Evolutionary conservation across 2,888 invertebrate genomes (phyloP).

Genomic region (Podabrus alpinus): DNA sequence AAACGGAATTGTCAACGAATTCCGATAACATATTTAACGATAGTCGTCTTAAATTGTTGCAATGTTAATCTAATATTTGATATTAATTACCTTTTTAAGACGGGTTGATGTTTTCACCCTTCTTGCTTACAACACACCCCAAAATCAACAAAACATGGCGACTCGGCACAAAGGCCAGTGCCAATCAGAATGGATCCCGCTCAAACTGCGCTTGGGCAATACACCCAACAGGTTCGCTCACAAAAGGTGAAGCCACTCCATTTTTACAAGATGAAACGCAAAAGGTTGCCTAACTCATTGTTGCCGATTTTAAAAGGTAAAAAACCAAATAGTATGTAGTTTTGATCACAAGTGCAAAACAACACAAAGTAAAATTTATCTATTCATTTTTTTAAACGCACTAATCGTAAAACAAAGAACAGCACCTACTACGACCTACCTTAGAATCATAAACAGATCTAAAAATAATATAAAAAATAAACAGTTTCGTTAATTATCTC

Average conservation of each 20-base stretch:
- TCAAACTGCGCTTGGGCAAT: slow-evolving; percentile 39
- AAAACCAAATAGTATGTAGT: background rate
- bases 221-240: background rate
- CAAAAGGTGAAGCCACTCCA: background rate
- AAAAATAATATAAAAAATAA: too few relatives aligned
- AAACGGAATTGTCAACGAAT: background rate
- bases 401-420: too few relatives aligned
- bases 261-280: background rate
- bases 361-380: background rate
- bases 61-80: slow-evolving; percentile 18
- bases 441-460: too few relatives aligned
- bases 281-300: background rate
- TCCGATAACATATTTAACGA: background rate
- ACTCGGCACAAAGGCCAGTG: slow-evolving; percentile 54
- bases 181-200: slow-evolving; percentile 50
- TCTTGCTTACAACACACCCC: slow-evolving; percentile 60
- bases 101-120: slow-evolving; percentile 51
- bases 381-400: background rate
- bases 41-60: background rate
- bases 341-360: background rate
- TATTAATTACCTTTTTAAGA: slow-evolving; percentile 45
- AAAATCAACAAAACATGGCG: slow-evolving; percentile 81
- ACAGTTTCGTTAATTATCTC: too few relatives aligned
- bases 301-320: background rate
- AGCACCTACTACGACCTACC: too few relatives aligned